Conservation (phyloP, 2,113 vertebrate species). For the Cricetomys ansorgei region DNA sequence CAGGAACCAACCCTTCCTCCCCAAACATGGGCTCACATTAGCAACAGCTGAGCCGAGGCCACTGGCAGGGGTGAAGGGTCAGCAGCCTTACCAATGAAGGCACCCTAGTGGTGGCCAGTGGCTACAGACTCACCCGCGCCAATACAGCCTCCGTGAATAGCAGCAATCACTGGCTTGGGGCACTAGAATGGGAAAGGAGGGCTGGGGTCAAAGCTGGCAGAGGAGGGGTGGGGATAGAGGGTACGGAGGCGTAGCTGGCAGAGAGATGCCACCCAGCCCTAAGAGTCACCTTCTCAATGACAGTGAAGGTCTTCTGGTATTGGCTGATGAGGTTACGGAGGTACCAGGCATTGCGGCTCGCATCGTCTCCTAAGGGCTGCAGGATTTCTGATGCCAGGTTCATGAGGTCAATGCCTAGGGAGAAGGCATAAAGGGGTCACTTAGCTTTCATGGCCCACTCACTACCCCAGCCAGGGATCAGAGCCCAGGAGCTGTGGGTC, state of each 20-base stretch:
- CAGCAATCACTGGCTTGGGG: constrained; percentile 92
- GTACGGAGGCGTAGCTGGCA: no score
- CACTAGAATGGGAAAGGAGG: constrained; percentile 85
- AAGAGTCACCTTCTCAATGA: constrained; percentile 91
- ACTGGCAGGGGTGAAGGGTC: neutral
- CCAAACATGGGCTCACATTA: accelerated
- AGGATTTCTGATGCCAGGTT: constrained; percentile 87
- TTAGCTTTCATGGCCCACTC: neutral
- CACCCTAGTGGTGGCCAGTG: no score
- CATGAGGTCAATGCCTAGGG: constrained; percentile 91
- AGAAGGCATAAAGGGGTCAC: neutral
- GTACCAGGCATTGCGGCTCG: constrained; percentile 89
- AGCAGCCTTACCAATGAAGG: neutral
- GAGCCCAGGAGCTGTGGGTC: neutral
- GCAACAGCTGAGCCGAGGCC: neutral
- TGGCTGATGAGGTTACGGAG: constrained; percentile 79
- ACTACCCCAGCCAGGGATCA: neutral
- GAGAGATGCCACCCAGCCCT: neutral
- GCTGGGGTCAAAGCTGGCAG: neutral
- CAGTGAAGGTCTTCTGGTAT: constrained; percentile 92
- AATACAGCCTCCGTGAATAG: constrained; percentile 91
- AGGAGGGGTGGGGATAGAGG: neutral
- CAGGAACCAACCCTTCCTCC: neutral
- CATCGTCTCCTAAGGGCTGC: constrained; percentile 86
- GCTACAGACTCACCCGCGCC: constrained; percentile 88